Base-by-base conservation (phyloP, 1,140 invertebrate species). In the Lanistes nyassanus region DNA sequence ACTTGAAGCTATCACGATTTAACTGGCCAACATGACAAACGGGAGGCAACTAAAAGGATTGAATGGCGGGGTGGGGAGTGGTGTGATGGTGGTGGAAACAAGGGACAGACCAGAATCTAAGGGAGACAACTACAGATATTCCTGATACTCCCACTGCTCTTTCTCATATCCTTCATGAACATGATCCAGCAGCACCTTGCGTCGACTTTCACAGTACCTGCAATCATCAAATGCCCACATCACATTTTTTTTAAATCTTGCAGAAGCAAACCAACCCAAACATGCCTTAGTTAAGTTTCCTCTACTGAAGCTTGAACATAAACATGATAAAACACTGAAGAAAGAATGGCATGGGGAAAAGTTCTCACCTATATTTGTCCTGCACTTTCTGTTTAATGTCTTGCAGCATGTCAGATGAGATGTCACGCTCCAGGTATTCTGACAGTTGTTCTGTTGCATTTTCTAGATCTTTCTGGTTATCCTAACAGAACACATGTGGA, bases 321-420 rank as follows among this genome's bases (percentile, higher is more conserved):
- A 7, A 62, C 58, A 9, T 26, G n/a, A 7, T n/a, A 26, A 13
- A 23, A 9, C 9, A 9, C 58, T n/a, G 31, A 62, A 62, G 58
- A 11, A 62, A 9, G 9, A 62, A 29, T 62, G 31, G 9, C 9
- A 29, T 26, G n/a, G 23, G n/a, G n/a, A n/a, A 47, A 47, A 1
- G 42, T 47, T 81, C 81, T 88, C 88, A 98, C 96, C 97, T 95
- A 90, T 98, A 98, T 92, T 99, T 99, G 90, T 99, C 98, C 91
- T 99, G 97, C 84, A 99, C 97, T 92, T 98, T 98, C 90, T 99
- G 97, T 91, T 99, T 99, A 88, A 99, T 98, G 89, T 98, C 97
- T 82, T 95, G 94, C 81, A 99, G 92, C 92, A 99, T 98, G 90
- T 98, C 97, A 83, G 95, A 95, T 75, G 97, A 98, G 84, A 99